Base-by-base conservation (phyloP, 1,140 invertebrate species). In the Camponotus vicinus region DNA sequence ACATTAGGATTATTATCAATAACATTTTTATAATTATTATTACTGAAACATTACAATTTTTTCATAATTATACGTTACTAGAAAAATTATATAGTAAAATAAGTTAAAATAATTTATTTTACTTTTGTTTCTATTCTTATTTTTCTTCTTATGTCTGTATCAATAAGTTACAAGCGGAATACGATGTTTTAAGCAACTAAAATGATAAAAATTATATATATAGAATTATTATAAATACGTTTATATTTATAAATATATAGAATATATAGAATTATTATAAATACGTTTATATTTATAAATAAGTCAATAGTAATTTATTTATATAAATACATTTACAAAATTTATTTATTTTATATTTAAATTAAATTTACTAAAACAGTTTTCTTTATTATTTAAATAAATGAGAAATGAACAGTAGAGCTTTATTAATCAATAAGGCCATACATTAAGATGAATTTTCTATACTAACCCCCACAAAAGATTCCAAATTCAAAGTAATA, bases 381-480 rank as follows among this genome's bases (percentile, higher is more conserved):
- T 59, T 27, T 9, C 15, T 61, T 57, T 57, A 57, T 55, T n/a
- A 69, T 69, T 45, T 40, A 71, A 52, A 18, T 52, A 8, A 49
- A 13, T 79, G 0, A 27, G 55, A 15, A 1, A 49, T 45, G 21
- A 27, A 80, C 80, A 34, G 32, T 21, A 8, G 40, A 37, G 11
- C 27, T 27, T 40, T 15, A 37, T 64, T 15, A 15, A 0, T 8
- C 7, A 40, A 1, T 18, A 57, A 5, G 5, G 5, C 49, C 8
- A 32, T 45, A 66, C 57, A 66, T 34, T 32, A 13, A 49, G 9
- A 13, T n/a, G 1, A 55, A 21, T 13, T 42, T 4, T 52, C 9
- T 57, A 32, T 89, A 87, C 79, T 66, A 9, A 92, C 91, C 18
- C 42, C 63, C 27, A 86, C 78, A 34, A 91, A 92, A 7, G 91